Base-by-base conservation (phyloP, 1,140 invertebrate species). In the Drosophila sucinea region DNA sequence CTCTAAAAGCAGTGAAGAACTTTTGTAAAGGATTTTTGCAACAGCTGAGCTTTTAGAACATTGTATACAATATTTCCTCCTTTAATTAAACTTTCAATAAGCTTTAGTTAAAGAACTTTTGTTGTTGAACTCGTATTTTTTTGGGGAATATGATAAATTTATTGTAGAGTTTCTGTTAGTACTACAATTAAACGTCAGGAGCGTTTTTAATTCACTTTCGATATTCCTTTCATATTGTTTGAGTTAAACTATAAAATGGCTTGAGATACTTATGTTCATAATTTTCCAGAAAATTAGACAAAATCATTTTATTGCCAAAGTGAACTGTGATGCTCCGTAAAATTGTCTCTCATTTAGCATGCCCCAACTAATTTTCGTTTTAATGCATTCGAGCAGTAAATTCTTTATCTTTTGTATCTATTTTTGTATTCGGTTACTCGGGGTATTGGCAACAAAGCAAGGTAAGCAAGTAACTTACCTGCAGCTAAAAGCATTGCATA, bases 401-500 rank as follows among this genome's bases (percentile, higher is more conserved):
- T 41, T 2, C 1, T 11, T 41, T 41, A 25, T 29, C 3, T 4
- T 51, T 51, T 25, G 1, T 7, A 7, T 27, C 35, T 27, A 4
- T n/a, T 27, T 60, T 60, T 75, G 64, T 32, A 10, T 65, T 57
- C 51, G 47, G 32, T 17, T 56, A 29, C 63, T 58, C 58, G 51
- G 29, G 35, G 47, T 32, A 17, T 54, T 64, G 54, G 32, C 44
- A 44, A 60, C 60, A 55, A n/a, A 32, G 32, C 60, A 40, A 17
- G 17, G 41, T 44, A 51, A 57, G 29, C 55, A 17, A 32, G 29
- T 33, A 57, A 33, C 32, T 33, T 32, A 71, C 72, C 76, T 78
- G 67, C 67, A 64, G 73, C 51, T 78, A 78, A 78, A 78, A 78
- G 76, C 73, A 41, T 40, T 44, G 55, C 69, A 73, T 86, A 69